These are phyloP conservation scores for Campoplex nolae DNA, from an alignment of 2,888 invertebrate species.

Conservation along the genomic window DNA sequence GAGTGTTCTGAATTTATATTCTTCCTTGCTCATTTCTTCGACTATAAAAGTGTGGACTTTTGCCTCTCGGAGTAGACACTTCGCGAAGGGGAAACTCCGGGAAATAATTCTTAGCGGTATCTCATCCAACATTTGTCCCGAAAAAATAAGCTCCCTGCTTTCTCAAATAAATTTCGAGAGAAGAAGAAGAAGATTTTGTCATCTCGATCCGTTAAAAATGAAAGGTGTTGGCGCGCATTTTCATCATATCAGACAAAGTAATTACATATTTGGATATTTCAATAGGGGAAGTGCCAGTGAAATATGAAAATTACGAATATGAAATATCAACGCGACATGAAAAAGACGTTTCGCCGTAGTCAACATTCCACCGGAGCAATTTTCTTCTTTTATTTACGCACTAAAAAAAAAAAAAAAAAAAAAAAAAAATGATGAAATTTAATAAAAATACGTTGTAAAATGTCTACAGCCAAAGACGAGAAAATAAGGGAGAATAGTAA, in stretches of 20 bases:
- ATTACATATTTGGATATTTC: background rate
- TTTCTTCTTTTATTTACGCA: background rate
- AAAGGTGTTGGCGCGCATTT: background rate
- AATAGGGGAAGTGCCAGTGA: background rate
- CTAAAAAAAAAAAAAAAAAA: background rate
- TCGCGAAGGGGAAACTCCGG: background rate
- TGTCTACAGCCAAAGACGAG: background rate
- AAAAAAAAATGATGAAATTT: constrained; percentile 2
- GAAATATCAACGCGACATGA: background rate
- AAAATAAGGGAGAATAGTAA: too few species aligned
- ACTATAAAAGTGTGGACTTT: constrained; percentile 14
- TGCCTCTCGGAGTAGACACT: background rate
- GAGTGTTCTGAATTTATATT: constrained; percentile 9
- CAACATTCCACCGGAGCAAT: background rate
- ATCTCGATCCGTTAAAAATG: background rate
- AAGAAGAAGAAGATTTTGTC: background rate
- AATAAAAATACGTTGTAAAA: background rate
- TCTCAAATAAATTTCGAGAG: background rate
- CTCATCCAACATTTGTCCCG: background rate
- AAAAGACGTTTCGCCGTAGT: background rate
- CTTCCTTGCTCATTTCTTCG: background rate
- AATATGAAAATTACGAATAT: background rate
- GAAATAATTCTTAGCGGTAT: background rate
- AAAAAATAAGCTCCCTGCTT: background rate
- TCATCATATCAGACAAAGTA: too few species aligned